phyloP scores from a whole-genome alignment of 1,140 invertebrate species.

The Eciton burchellii region DNA sequence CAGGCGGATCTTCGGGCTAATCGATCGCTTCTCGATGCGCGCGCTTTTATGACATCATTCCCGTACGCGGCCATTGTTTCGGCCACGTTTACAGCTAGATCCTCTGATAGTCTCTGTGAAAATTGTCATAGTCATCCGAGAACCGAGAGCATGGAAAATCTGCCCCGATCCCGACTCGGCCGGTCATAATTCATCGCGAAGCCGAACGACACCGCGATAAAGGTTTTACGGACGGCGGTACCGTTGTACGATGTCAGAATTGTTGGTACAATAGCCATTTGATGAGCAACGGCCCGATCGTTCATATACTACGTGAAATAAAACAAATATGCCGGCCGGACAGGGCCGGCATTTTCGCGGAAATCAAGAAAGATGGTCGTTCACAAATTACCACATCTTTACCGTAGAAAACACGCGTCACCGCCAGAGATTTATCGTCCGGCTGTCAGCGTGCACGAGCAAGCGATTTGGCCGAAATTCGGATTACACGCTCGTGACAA shows the following conservation, averaged over 20 bases:
- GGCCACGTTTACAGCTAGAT: slow-evolving; percentile 43
- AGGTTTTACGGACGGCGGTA: not conserved
- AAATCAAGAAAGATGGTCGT: slow-evolving; percentile 52
- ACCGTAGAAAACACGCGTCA: slow-evolving; percentile 34
- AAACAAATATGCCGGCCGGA: slow-evolving; percentile 30
- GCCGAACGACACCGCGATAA: not conserved
- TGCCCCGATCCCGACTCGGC: not conserved
- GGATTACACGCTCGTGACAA: slow-evolving; percentile 44
- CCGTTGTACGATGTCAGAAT: not conserved
- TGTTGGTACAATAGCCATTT: not conserved
- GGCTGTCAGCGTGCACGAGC: slow-evolving; percentile 50
- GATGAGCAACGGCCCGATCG: not conserved
- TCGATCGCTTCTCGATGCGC: slow-evolving; percentile 30
- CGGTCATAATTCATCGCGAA: not conserved
- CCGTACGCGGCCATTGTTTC: slow-evolving; percentile 34
- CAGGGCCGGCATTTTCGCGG: slow-evolving; percentile 12
- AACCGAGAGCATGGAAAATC: too few species aligned
- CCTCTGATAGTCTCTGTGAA: not conserved
- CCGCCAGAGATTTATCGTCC: slow-evolving; percentile 42
- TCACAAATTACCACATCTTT: slow-evolving; percentile 49
- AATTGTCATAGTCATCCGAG: not conserved
- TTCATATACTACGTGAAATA: not conserved
- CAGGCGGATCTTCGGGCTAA: slow-evolving; percentile 48
- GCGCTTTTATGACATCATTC: slow-evolving; percentile 36
- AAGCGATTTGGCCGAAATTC: slow-evolving; percentile 54